phyloP scores from a whole-genome alignment of 2,888 invertebrate genomes.

The Lottia gigantea region DNA sequence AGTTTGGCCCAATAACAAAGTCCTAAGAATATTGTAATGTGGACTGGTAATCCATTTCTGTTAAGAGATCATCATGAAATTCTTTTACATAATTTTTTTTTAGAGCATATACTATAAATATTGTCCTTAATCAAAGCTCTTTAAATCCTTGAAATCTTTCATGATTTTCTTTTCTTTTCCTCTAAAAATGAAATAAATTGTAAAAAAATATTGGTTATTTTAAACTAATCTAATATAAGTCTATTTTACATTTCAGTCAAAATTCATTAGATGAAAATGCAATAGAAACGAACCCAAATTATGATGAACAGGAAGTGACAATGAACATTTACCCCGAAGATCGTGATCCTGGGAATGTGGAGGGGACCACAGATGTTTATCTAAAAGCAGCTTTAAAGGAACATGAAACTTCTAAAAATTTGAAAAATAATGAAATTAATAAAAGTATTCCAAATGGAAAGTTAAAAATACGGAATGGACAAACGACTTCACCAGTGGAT shows the following conservation, averaged over 20 bases:
- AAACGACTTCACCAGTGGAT: constrained; percentile 21
- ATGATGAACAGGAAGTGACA: constrained; percentile 51
- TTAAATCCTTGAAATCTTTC: too few relatives aligned
- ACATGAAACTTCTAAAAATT: constrained; percentile 30
- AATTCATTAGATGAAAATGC: constrained; percentile 54
- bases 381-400: constrained; percentile 34
- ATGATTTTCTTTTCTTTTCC: too few relatives aligned
- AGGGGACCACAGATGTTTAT: constrained; percentile 30
- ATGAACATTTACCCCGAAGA: constrained; percentile 44
- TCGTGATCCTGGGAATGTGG: constrained; percentile 21
- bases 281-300: constrained; percentile 37
- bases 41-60: too few relatives aligned
- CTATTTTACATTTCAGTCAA: constrained; percentile 41
- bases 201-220: not conserved
- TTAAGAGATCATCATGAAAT: not conserved
- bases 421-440: constrained; percentile 27
- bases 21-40: too few relatives aligned
- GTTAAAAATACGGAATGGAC: constrained; percentile 21
- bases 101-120: not conserved
- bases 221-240: not conserved
- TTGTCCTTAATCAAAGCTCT: not conserved
- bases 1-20: too few relatives aligned
- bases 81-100: constrained; percentile 12
- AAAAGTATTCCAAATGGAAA: constrained; percentile 24
- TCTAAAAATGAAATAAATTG: not conserved